These are phyloP conservation scores for Erebia palarica DNA, from an alignment of 2,888 invertebrate species.

Conservation along the genomic window DNA sequence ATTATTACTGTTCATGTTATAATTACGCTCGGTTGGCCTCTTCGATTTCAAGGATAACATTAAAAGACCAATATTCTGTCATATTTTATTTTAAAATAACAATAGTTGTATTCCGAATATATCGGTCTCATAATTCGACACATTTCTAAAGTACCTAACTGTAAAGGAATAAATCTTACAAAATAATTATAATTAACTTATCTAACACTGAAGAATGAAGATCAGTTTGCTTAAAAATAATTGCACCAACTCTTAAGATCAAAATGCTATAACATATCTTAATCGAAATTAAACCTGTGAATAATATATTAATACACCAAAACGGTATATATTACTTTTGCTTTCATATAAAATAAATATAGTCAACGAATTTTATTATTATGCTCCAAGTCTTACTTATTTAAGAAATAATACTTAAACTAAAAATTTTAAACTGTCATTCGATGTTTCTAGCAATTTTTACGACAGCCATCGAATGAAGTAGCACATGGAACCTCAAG, in stretches of 20 bases:
- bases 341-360: conserved; percentile 39
- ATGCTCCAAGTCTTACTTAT: conserved; percentile 39
- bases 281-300: conserved; percentile 1
- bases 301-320: conserved; percentile 37
- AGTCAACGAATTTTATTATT: conserved; percentile 26
- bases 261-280: conserved; percentile 60
- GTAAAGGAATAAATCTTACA: conserved; percentile 53
- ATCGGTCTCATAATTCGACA: conserved; percentile 50
- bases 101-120: conserved; percentile 59
- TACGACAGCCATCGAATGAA: conserved; percentile 21
- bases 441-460: conserved; percentile 11
- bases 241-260: conserved; percentile 67
- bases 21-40: too few species aligned
- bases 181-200: conserved; percentile 42
- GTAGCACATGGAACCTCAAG: conserved; percentile 15
- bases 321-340: conserved; percentile 53
- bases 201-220: conserved; percentile 57
- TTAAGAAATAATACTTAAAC: conserved; percentile 53
- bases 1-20: too few species aligned
- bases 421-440: conserved; percentile 30
- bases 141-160: conserved; percentile 46
- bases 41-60: not conserved
- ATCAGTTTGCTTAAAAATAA: conserved; percentile 61
- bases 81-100: conserved; percentile 66
- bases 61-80: conserved; percentile 52